Base-by-base conservation (phyloP, 2,113 vertebrate genomes). In the Syrrhaptes paradoxus region DNA sequence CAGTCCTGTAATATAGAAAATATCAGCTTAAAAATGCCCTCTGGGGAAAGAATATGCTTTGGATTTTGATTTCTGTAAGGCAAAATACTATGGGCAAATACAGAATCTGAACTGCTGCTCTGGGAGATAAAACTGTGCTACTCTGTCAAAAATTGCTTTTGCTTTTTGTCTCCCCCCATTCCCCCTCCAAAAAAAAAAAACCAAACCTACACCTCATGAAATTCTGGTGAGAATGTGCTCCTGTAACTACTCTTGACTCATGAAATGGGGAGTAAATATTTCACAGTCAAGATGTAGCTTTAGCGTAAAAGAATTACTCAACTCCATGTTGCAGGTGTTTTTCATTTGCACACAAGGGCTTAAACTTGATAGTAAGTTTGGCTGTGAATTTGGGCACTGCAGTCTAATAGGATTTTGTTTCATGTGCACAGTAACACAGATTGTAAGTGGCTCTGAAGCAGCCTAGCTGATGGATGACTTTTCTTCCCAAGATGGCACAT, bases 401-500 rank as follows among this genome's bases (percentile, higher is more conserved):
- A 70, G 46, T 32, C 45, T 80, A 62, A 54, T 59, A 68, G n/a
- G 38, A 67, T 62, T 84, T 62, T 15, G 70, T 62, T 84, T 49
- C 34, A 28, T 32, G 55, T 26, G 26, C 16, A 14, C 16, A 29
- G 66, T 66, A 51, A 25, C 8, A 2, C 34, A 62, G 52, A 21
- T 38, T 84, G 7, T 49, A n/a, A 66, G 55, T 17, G 46, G 22
- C 24, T 57, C 43, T 90, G 63, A 61, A 74, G 51, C 32, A 91
- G 75, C 26, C 29, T 54, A 16, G 38, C 57, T 81, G 76, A 66
- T 62, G 54, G 76, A 70, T 84, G 28, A 18, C 36, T 62, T 63
- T 7, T 49, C 38, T 63, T 67, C 26, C 0, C 0, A 38, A 52
- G 29, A 28, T 48, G 67, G 45, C 58, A 48, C 6, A 0, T 34